A percentile compares a stretch with the other conserved stretches of the same genome.
Conservation (phyloP, 2,113 vertebrate species). For the Ptyas mucosa region DNA sequence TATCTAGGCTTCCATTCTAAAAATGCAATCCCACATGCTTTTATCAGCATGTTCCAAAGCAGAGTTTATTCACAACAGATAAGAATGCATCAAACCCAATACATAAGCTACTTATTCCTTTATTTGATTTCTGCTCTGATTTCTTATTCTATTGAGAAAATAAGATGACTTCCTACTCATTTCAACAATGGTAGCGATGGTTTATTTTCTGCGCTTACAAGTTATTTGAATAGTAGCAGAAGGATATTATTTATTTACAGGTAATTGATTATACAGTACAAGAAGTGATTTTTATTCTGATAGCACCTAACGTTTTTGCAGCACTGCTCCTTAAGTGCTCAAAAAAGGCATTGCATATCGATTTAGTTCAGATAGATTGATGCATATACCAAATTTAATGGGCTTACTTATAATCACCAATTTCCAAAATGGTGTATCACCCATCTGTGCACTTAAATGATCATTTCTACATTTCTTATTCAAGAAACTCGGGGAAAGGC, state of each 20-base stretch:
- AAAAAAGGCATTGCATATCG: background rate
- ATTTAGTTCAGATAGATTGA: background rate
- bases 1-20: background rate
- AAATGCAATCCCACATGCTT: background rate
- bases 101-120: background rate
- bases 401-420: background rate
- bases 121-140: background rate
- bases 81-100: background rate
- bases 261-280: background rate
- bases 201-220: background rate
- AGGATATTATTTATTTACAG: background rate
- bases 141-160: background rate
- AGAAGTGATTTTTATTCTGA: background rate
- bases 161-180: background rate
- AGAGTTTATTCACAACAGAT: background rate
- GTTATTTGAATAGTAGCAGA: background rate
- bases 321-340: background rate
- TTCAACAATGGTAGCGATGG: background rate
- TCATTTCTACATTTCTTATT: background rate
- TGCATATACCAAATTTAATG: background rate
- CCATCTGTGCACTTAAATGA: background rate
- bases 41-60: background rate
- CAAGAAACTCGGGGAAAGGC: background rate
- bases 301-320: background rate
- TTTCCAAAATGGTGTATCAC: background rate